Conservation (phyloP, 2,113 vertebrate genomes). For the Gymnogyps californianus region DNA sequence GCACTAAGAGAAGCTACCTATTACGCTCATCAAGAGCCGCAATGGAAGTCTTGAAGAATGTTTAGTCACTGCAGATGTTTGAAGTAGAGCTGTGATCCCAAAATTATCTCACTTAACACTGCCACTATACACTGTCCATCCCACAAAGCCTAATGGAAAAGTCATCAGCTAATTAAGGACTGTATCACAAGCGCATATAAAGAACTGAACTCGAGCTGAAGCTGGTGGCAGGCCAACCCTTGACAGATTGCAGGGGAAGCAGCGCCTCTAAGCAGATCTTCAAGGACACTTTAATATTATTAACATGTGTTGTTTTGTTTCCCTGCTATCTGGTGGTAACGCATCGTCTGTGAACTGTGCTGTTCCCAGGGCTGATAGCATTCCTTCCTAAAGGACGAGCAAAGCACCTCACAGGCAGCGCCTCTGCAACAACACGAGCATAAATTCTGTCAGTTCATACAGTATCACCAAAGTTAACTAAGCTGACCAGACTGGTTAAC, state of each 20-base stretch:
- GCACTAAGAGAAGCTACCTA: neutral
- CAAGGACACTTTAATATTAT: neutral
- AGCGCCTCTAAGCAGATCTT: neutral
- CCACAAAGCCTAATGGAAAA: neutral
- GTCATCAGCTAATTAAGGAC: neutral
- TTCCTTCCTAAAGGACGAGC: neutral
- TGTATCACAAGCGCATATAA: too few relatives aligned
- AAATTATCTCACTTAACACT: neutral
- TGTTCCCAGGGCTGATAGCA: neutral
- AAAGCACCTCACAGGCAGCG: neutral
- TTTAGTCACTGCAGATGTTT: too few relatives aligned
- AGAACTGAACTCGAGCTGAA: neutral
- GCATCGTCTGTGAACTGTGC: neutral
- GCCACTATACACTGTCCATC: neutral
- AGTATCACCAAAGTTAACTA: neutral
- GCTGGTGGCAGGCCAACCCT: neutral
- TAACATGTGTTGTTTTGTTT: neutral
- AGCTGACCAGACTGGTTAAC: neutral
- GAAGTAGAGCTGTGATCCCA: neutral
- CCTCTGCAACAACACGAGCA: neutral
- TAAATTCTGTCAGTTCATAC: neutral
- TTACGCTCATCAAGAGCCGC: accelerated
- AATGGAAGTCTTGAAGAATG: neutral
- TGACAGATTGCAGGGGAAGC: neutral
- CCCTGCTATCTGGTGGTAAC: neutral